Evolutionary conservation across 2,888 invertebrate species (phyloP), one percentile per base, ranked within the genome.

Genomic region (Masnerella sp.): DNA sequence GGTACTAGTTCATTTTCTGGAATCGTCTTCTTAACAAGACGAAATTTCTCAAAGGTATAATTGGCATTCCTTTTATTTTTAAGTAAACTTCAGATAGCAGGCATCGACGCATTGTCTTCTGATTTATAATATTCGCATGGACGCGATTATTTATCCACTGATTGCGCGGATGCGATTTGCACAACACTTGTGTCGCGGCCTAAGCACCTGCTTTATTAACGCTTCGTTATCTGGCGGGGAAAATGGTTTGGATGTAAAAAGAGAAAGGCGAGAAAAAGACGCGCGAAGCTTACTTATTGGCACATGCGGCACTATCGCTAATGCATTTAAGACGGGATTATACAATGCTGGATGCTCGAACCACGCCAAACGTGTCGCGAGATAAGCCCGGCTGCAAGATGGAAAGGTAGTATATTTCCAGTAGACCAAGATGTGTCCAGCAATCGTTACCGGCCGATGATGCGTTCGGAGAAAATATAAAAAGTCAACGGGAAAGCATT

Each of bases 291-390:
- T 56, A 74, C 67, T 69, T 74, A 69, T 74, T 69, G 74, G 74
- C 69, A 68, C 74, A 56, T 59, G 64, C 64, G 59, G 52, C 51
- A 32, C 54, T 64, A 69, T 74, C 69, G 59, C 58, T 74, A 74
- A 69, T 74, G 74, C 74, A 69, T 68, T 65, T 45, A 38, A 51
- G 64, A 51, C 25, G 42, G 56, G 62, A 62, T 64, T 74, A 61
- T 69, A 74, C 74, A 74, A 59, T 74, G 52, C 28, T 59, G 64
- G 52, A 64, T 64, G 68, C 68, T 40, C 61, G 28, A 12, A 72
- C 49, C 42, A 67, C 32, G 52, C 40, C 56, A 43, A 62, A 64
- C 52, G 58, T 64, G 68, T 68, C 64, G 68, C 62, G 62, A 68
- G 74, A 74, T 68, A 74, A 74, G 73, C 51, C 56, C 43, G 52